Base-by-base conservation (phyloP, 2,797 vertebrate genomes). In the Sebastiscus albofasciatus region DNA sequence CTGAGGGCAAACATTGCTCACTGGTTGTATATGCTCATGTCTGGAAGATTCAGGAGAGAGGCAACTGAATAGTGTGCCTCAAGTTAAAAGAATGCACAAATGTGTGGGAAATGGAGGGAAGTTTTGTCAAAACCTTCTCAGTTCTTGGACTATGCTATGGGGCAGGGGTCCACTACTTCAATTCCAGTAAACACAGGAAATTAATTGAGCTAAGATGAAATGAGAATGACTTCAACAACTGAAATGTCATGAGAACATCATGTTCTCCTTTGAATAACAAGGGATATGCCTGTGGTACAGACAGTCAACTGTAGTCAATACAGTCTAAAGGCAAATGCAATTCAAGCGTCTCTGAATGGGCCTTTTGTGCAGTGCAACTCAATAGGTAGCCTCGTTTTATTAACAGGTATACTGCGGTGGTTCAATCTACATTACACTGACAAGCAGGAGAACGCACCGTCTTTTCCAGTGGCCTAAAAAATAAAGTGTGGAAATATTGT, bases 171-270 rank as follows among this genome's bases (percentile, higher is more conserved):
- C 71, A 80, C 76, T 65, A 86, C 79, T 89, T 85, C 60, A 88
- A 91, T 87, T 92, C 88, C 85, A 87, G 87, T 88, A 91, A 92
- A 91, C 83, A 90, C 81, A 86, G 88, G 82, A 90, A 92, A 92
- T 87, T 58, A 89, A 88, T 81, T 79, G 87, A 81, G 69, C 74
- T 64, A 14, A 74, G 72, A 87, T 84, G 33, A 92, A 92, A 90
- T 76, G 72, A 87, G 77, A 91, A 86, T 80, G 84, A 88, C 79
- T 86, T 84, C 70, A 87, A 61, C 80, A 78, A 69, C 61, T 79
- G 78, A 86, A 88, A 86, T 60, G 31, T 69, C 81, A 84, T 77
- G 64, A 88, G 90, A 83, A 92, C 84, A 88, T 80, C 71, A 79
- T 88, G 87, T 86, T 87, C 89, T 83, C 6, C 24, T 61, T 74